A percentile compares a stretch with the other conserved stretches of the same genome.
Evolutionary conservation across 2,797 vertebrate genomes (phyloP).

Genomic region (Morelia viridis): DNA sequence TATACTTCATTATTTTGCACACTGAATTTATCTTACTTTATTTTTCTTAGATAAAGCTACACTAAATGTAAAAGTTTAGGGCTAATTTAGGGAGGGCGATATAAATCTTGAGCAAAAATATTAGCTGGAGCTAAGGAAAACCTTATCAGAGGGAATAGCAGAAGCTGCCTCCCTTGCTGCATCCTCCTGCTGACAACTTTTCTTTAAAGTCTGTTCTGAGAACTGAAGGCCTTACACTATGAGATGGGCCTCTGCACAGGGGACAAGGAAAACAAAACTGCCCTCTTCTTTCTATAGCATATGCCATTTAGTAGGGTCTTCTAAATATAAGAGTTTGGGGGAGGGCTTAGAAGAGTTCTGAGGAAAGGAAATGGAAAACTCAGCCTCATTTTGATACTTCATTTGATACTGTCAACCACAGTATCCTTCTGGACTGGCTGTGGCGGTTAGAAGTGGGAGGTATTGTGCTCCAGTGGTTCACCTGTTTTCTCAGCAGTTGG

Average conservation of each 20-base stretch:
- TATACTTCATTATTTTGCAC: not conserved
- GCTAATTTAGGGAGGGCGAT: not conserved
- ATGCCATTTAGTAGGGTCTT: not conserved
- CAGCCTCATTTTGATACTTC: not conserved
- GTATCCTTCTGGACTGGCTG: not conserved
- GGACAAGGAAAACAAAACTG: not conserved
- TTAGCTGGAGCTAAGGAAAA: not conserved
- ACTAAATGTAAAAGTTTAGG: slow-evolving; percentile 1
- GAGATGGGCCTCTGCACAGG: not conserved
- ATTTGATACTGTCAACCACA: not conserved
- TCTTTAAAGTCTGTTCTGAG: not conserved
- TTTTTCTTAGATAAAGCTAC: slow-evolving; percentile 18
- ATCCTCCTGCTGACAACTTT: not conserved
- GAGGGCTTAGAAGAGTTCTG: not conserved
- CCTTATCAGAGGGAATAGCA: not conserved
- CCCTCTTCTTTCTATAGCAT: not conserved
- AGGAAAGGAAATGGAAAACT: not conserved
- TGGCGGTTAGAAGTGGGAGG: not conserved
- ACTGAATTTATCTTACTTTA: slow-evolving; percentile 6
- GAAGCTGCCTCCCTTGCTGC: not conserved
- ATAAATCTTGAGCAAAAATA: not conserved
- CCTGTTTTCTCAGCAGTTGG: not conserved
- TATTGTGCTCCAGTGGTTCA: not conserved
- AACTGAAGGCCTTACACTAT: not conserved
- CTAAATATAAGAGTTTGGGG: not conserved